These are phyloP conservation scores for Remorina albescens DNA, from an alignment of 2,797 vertebrate species.

Conservation along the genomic window DNA sequence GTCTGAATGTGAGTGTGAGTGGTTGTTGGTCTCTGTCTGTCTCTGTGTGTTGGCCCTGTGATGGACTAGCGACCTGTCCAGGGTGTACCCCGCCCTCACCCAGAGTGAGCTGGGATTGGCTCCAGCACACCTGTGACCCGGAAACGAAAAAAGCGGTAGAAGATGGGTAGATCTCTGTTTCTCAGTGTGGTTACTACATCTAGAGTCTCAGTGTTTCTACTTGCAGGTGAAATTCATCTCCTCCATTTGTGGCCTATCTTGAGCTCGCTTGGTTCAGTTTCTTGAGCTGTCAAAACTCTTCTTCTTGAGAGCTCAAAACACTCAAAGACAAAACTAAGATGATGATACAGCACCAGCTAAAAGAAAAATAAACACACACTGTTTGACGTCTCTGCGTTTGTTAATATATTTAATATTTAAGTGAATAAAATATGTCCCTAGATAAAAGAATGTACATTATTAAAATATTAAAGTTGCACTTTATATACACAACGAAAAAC, in stretches of 20 bases:
- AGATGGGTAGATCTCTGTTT: too few relatives aligned
- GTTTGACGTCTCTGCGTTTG: slow-evolving; percentile 31
- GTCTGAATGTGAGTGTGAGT: too few relatives aligned
- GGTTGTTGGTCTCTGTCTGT: too few relatives aligned
- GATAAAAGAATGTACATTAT: slow-evolving; percentile 70
- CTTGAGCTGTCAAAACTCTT: slow-evolving; percentile 17
- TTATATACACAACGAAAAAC: slow-evolving; percentile 73
- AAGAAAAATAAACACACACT: slow-evolving; percentile 7
- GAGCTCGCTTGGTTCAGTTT: background rate
- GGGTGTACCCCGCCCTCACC: too few relatives aligned
- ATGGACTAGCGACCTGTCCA: too few relatives aligned
- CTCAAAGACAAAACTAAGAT: slow-evolving; percentile 7
- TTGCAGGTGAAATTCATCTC: background rate
- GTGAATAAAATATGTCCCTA: slow-evolving; percentile 77
- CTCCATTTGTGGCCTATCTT: background rate
- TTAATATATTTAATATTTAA: slow-evolving; percentile 61
- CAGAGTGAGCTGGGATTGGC: too few relatives aligned
- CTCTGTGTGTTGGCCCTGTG: too few relatives aligned
- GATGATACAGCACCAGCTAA: background rate
- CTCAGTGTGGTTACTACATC: background rate
- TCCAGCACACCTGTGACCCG: too few relatives aligned
- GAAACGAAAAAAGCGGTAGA: too few relatives aligned
- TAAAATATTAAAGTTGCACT: slow-evolving; percentile 53
- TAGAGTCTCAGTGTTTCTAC: background rate
- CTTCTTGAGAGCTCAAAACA: background rate